Percentiles rank a stretch among this genome's conserved stretches.
Evolutionary conservation across 1,140 invertebrate genomes (phyloP).

Genomic region (Pseudoatta argentina): DNA sequence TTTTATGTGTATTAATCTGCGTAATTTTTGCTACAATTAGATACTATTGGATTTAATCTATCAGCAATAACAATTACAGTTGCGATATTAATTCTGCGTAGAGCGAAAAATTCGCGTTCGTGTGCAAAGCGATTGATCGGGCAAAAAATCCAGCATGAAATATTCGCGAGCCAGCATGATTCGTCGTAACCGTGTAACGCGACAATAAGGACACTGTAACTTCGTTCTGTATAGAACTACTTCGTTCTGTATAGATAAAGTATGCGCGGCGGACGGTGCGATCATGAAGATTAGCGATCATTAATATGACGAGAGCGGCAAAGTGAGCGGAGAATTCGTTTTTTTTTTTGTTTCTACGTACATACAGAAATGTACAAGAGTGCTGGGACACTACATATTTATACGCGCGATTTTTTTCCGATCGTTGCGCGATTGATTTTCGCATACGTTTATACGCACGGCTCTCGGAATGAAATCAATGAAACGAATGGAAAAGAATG

Average conservation of each 20-base stretch:
- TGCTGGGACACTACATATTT: conserved; percentile 22
- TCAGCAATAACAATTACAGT: background rate
- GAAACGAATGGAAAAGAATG: conserved; percentile 45
- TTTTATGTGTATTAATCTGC: too few species aligned
- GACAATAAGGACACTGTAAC: background rate
- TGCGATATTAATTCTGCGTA: background rate
- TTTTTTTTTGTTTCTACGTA: conserved; percentile 14
- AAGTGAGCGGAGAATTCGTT: conserved; percentile 35
- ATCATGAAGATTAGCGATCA: conserved; percentile 43
- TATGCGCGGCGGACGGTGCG: background rate
- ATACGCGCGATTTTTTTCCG: conserved; percentile 48
- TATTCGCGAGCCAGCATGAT: background rate
- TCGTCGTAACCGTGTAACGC: background rate
- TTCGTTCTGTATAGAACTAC: background rate
- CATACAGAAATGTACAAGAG: conserved; percentile 10
- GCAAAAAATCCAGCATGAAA: background rate
- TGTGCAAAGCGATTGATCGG: background rate
- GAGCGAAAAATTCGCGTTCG: background rate
- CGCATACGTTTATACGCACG: conserved; percentile 33
- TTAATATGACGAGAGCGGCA: conserved; percentile 49
- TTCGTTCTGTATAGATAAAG: conserved; percentile 11
- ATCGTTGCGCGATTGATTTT: conserved; percentile 55
- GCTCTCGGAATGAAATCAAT: conserved; percentile 26
- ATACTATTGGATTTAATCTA: conserved; percentile 9
- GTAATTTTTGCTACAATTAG: conserved; percentile 8